These are phyloP conservation scores for Tichodroma muraria DNA, from an alignment of 2,113 vertebrate species.

Conservation along the genomic window DNA sequence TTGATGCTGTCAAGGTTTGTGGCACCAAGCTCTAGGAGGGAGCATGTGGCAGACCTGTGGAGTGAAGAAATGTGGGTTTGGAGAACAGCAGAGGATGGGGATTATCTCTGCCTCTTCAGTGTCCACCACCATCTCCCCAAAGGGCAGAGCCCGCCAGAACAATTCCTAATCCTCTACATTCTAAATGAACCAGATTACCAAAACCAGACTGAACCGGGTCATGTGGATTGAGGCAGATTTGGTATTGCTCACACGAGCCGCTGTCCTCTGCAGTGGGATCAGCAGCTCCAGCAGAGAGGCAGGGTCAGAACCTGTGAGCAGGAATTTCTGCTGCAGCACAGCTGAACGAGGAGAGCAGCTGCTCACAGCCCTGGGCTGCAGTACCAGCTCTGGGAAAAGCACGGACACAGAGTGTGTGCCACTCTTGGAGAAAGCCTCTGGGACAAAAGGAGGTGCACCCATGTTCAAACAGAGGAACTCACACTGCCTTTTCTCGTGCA, in stretches of 20 bases:
- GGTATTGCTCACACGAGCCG: not conserved
- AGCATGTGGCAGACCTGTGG: not conserved
- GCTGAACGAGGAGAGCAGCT: not conserved
- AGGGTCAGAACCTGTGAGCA: not conserved
- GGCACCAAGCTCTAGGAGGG: not conserved
- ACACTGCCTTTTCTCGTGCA: not conserved
- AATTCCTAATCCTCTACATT: not conserved
- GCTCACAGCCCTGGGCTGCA: not conserved
- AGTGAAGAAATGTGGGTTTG: not conserved
- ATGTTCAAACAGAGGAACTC: not conserved
- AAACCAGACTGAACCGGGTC: not conserved
- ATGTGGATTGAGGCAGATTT: not conserved
- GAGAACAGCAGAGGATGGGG: not conserved
- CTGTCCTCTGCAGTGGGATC: not conserved
- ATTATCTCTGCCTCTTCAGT: not conserved
- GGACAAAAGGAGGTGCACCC: not conserved
- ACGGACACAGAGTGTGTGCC: rapidly evolving
- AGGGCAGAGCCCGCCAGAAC: not conserved
- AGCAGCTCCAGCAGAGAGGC: not conserved
- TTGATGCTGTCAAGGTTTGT: not conserved
- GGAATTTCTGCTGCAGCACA: not conserved
- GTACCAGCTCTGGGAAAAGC: not conserved
- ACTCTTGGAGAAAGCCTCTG: not conserved
- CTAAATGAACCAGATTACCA: not conserved
- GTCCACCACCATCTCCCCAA: not conserved